A percentile compares a stretch with the other conserved stretches of the same genome.
These are phyloP conservation scores for Episyrphus balteatus DNA, from an alignment of 1,140 invertebrate genomes.

Conservation along the genomic window DNA sequence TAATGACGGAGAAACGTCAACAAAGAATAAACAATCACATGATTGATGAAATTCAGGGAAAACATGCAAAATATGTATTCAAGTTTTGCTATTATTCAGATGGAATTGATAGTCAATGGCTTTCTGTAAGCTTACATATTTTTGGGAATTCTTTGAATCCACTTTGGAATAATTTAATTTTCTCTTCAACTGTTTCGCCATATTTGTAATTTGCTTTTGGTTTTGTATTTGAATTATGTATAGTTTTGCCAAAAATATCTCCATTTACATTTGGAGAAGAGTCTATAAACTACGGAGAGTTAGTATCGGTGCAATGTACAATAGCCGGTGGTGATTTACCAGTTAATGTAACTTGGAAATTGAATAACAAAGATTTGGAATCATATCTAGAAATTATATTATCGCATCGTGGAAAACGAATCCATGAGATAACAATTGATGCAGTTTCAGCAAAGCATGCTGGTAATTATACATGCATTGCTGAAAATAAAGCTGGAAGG, in stretches of 20 bases:
- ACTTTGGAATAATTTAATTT: neutral
- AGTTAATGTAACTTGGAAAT: constrained; percentile 49
- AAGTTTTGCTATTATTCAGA: constrained; percentile 42
- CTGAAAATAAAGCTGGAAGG: constrained; percentile 54
- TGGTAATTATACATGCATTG: constrained; percentile 71
- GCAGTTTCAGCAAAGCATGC: constrained; percentile 59
- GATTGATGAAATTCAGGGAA: constrained; percentile 44
- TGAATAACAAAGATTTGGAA: constrained; percentile 42
- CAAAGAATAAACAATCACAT: constrained; percentile 43
- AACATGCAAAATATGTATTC: constrained; percentile 55
- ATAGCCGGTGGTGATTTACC: constrained; percentile 58
- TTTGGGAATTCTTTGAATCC: neutral
- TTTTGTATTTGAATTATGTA: neutral
- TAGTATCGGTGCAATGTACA: constrained; percentile 54
- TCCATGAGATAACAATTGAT: constrained; percentile 63
- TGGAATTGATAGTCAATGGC: constrained; percentile 48
- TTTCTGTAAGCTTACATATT: constrained; percentile 6
- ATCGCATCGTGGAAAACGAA: constrained; percentile 54
- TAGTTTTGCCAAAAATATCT: constrained; percentile 50
- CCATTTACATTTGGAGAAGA: constrained; percentile 52
- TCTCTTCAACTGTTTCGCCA: neutral
- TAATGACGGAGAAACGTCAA: constrained; percentile 32
- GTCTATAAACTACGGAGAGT: constrained; percentile 59
- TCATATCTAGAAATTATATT: constrained; percentile 41
- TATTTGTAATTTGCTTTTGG: neutral